A percentile compares a stretch with the other conserved stretches of the same genome.
These are phyloP conservation scores for Drosophila seguyi DNA, from an alignment of 1,140 invertebrate genomes.

Conservation along the genomic window DNA sequence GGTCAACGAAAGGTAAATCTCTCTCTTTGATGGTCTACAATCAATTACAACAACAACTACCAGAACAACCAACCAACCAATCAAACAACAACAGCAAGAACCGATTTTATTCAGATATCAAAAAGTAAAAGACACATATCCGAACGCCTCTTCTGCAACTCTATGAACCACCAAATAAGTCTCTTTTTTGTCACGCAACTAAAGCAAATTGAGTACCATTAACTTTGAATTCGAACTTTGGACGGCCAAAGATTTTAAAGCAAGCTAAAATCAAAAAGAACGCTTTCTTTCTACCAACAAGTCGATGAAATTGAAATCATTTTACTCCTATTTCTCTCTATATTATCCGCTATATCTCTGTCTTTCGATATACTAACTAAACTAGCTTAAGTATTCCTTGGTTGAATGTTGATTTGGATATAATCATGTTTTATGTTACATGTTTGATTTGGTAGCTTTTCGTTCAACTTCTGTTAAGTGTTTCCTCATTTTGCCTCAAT, in stretches of 20 bases:
- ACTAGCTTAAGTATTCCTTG: conserved; percentile 66
- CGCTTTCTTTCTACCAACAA: conserved; percentile 54
- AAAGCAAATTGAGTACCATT: conserved; percentile 57
- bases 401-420: conserved; percentile 48
- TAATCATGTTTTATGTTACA: conserved; percentile 54
- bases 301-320: conserved; percentile 56
- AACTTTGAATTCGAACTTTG: conserved; percentile 37
- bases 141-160: conserved; percentile 47
- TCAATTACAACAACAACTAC: conserved; percentile 41
- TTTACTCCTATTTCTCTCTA: conserved; percentile 56
- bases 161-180: conserved; percentile 36
- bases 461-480: conserved; percentile 31
- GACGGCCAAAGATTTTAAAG: conserved; percentile 54
- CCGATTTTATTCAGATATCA: conserved; percentile 15
- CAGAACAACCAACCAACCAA: conserved; percentile 30
- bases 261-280: conserved; percentile 54
- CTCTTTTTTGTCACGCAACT: conserved; percentile 48
- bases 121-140: conserved; percentile 54
- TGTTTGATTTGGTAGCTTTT: conserved; percentile 48
- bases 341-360: conserved; percentile 60
- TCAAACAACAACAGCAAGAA: conserved; percentile 48
- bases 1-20: conserved; percentile 98
- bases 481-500: conserved; percentile 18
- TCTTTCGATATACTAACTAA: conserved; percentile 68
- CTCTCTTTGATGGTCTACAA: conserved; percentile 45